phyloP scores from a whole-genome alignment of 2,113 vertebrate genomes.

The Lophotis ruficrista region DNA sequence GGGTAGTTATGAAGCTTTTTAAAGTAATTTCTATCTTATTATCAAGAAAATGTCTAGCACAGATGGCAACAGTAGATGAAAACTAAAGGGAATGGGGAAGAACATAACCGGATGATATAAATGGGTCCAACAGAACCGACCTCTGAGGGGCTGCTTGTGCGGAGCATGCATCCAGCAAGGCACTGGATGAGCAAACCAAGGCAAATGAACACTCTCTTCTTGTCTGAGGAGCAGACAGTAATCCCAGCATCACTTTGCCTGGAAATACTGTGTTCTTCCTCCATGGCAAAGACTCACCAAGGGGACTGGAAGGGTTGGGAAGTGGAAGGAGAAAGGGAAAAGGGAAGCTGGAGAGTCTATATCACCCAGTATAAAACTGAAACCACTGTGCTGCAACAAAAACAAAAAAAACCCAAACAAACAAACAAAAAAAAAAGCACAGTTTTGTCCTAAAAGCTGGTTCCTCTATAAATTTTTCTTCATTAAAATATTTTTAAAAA shows the following conservation, averaged over 20 bases:
- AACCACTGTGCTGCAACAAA: not conserved
- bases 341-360: not conserved
- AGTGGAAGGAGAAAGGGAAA: not conserved
- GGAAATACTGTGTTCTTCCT: not conserved
- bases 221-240: too few species aligned
- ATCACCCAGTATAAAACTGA: not conserved
- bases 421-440: too few species aligned
- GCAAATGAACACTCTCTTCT: not conserved
- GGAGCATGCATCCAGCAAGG: rapidly evolving
- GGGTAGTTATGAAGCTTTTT: not conserved
- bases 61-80: not conserved
- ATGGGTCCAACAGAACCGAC: not conserved
- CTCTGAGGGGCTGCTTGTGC: too few species aligned
- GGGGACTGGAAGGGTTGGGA: not conserved
- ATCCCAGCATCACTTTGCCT: not conserved
- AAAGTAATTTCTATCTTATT: too few species aligned
- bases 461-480: not conserved
- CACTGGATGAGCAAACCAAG: not conserved
- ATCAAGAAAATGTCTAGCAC: not conserved
- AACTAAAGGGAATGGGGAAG: not conserved
- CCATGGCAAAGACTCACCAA: not conserved
- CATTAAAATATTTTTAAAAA: not conserved
- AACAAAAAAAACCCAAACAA: not conserved
- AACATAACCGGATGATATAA: not conserved
- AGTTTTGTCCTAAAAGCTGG: not conserved